phyloP scores from a whole-genome alignment of 2,888 invertebrate species.

The Scaptomyza reducta region DNA sequence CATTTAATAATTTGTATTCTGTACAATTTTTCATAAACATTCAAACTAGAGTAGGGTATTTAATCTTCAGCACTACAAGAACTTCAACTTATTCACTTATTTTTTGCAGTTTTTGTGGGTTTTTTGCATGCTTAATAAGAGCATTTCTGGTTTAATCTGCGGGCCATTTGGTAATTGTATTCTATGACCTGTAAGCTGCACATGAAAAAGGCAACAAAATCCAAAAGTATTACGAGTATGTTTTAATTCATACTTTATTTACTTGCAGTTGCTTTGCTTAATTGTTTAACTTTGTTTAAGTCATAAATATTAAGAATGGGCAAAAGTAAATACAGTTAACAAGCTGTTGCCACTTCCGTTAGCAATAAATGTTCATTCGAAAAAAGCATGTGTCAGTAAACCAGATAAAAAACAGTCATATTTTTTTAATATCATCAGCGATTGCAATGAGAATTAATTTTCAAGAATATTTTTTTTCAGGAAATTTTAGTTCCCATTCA shows the following conservation, averaged over 20 bases:
- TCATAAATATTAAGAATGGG: neutral
- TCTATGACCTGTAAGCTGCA: neutral
- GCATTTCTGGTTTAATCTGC: conserved; percentile 6
- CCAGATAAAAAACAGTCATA: conserved; percentile 5
- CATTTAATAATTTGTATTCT: too few relatives aligned
- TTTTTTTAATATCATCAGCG: conserved; percentile 4
- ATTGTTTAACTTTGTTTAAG: conserved; percentile 16
- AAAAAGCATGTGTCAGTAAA: conserved; percentile 1
- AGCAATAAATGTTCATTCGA: neutral
- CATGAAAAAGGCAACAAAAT: neutral
- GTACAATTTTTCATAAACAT: too few relatives aligned
- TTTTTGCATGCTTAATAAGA: conserved; percentile 2
- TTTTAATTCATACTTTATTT: conserved; percentile 22
- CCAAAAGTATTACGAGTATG: neutral
- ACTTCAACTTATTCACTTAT: neutral
- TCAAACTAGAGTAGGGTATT: neutral
- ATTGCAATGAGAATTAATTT: conserved; percentile 4
- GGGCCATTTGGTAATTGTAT: conserved; percentile 2
- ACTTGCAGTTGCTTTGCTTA: conserved; percentile 8
- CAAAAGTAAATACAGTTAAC: conserved; percentile 16
- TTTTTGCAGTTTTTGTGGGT: neutral
- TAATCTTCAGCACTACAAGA: neutral
- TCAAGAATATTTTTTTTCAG: neutral
- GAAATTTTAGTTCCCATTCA: too few relatives aligned
- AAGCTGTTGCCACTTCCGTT: conserved; percentile 36